These are phyloP conservation scores for Notamacropus eugenii DNA, from an alignment of 2,797 vertebrate genomes.

Conservation along the genomic window DNA sequence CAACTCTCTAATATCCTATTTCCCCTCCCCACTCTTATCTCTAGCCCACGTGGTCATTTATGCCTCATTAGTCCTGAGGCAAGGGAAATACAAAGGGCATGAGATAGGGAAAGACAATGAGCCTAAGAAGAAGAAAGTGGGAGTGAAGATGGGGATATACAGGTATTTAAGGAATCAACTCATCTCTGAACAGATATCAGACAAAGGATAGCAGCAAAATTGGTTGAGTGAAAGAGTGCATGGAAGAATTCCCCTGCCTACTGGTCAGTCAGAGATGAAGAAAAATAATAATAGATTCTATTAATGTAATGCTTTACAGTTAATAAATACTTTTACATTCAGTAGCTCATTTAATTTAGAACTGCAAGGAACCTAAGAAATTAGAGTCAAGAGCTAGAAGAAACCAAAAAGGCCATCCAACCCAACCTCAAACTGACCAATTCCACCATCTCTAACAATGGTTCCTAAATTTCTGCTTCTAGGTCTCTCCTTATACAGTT, in stretches of 20 bases:
- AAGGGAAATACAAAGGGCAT: background rate
- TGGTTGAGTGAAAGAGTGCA: background rate
- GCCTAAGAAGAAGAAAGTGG: background rate
- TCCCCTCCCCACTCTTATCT: background rate
- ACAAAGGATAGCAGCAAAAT: background rate
- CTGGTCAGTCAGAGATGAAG: background rate
- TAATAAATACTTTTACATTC: background rate
- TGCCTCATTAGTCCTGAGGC: background rate
- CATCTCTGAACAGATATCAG: background rate
- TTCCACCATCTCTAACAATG: background rate
- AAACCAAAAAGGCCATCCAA: background rate
- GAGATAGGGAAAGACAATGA: background rate
- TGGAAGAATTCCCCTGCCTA: background rate
- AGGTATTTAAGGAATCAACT: background rate
- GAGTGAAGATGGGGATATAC: background rate
- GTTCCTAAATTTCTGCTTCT: background rate
- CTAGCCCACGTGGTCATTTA: background rate
- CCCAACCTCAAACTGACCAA: background rate
- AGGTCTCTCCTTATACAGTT: background rate
- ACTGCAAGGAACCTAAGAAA: background rate
- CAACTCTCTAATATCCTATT: background rate
- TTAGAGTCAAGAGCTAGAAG: background rate
- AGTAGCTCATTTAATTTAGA: background rate
- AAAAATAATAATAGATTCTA: background rate
- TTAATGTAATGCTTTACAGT: background rate